These are phyloP conservation scores for Drosophila elegans DNA, from an alignment of 1,140 invertebrate species.

Conservation along the genomic window DNA sequence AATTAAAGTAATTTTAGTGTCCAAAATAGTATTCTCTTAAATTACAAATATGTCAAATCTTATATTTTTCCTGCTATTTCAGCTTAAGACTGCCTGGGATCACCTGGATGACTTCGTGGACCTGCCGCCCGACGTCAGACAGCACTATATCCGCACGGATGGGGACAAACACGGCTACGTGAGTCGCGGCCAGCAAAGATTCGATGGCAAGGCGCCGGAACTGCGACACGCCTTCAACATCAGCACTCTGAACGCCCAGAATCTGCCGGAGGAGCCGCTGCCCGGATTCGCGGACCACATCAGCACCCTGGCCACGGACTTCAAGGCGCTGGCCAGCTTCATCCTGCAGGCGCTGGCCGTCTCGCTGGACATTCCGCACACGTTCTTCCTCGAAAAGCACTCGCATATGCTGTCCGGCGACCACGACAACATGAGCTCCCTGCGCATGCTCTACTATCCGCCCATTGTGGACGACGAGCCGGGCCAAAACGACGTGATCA, in stretches of 20 bases:
- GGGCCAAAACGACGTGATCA: slow-evolving; percentile 73
- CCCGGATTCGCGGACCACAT: slow-evolving; percentile 88
- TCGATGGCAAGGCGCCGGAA: slow-evolving; percentile 87
- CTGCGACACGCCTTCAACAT: slow-evolving; percentile 89
- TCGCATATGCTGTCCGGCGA: slow-evolving; percentile 87
- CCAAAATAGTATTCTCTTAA: no score
- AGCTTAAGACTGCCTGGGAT: slow-evolving; percentile 89
- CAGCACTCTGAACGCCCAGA: slow-evolving; percentile 86
- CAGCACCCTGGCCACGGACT: slow-evolving; percentile 87
- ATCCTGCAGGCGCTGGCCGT: slow-evolving; percentile 88
- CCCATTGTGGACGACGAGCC: slow-evolving; percentile 87
- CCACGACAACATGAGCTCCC: slow-evolving; percentile 88
- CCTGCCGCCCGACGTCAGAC: slow-evolving; percentile 86
- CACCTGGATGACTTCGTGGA: slow-evolving; percentile 89
- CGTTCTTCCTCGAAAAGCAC: slow-evolving; percentile 87
- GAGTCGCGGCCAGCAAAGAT: slow-evolving; percentile 86
- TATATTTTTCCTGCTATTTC: no score
- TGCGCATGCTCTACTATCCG: slow-evolving; percentile 89
- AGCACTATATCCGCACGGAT: slow-evolving; percentile 87
- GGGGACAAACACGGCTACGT: slow-evolving; percentile 88
- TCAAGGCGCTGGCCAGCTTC: slow-evolving; percentile 88
- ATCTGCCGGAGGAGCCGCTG: slow-evolving; percentile 88
- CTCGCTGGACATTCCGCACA: slow-evolving; percentile 84
- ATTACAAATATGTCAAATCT: no score
- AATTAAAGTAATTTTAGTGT: no score